Evolutionary conservation across 2,797 vertebrate species (phyloP).

Genomic region (Emys orbicularis): DNA sequence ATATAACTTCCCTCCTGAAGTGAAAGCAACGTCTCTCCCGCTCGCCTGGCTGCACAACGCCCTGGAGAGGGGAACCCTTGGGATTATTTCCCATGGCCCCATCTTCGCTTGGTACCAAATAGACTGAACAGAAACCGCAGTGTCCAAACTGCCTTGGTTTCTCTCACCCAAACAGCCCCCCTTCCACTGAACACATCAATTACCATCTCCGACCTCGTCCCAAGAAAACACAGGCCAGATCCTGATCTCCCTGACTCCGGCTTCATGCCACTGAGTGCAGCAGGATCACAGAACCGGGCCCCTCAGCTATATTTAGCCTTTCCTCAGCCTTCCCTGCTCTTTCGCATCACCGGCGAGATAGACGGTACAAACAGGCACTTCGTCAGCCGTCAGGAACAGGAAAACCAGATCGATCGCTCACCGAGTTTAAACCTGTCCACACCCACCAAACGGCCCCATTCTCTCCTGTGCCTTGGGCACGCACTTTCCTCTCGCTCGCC

Average conservation of each 20-base stretch:
- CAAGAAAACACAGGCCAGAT: neutral
- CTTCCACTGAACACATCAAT: rapidly evolving
- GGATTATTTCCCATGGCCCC: neutral
- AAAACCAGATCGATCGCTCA: neutral
- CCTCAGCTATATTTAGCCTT: rapidly evolving
- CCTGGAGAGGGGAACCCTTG: neutral
- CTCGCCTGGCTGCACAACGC: rapidly evolving
- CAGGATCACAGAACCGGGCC: neutral
- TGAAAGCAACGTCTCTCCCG: neutral
- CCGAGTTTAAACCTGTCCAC: neutral
- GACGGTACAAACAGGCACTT: too few species aligned
- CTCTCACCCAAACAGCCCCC: neutral
- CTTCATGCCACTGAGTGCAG: neutral
- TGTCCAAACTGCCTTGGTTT: neutral
- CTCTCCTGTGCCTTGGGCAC: neutral
- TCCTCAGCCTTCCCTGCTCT: rapidly evolving
- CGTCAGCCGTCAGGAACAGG: neutral
- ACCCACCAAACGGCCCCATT: neutral
- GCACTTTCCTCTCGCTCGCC: neutral
- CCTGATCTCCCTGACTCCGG: neutral
- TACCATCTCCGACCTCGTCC: rapidly evolving
- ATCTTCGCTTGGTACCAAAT: neutral
- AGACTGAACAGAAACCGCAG: neutral
- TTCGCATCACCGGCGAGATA: rapidly evolving
- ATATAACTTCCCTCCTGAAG: neutral